Conservation (phyloP, 2,797 vertebrate genomes). For the Sebastes cheni region DNA sequence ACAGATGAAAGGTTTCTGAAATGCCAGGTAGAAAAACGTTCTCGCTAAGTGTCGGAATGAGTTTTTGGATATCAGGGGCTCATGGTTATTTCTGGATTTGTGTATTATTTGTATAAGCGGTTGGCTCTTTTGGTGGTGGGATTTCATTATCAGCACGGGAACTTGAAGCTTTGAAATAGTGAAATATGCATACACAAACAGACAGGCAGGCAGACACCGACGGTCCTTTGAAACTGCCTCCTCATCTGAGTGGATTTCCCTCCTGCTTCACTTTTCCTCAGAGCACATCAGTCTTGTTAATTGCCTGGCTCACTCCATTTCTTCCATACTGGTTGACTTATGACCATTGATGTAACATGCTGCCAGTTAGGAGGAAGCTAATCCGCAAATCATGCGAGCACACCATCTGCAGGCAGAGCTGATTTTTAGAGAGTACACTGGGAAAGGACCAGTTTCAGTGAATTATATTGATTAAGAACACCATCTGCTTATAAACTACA, state of each 20-base stretch:
- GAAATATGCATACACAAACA: constrained; percentile 19
- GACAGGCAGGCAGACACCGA: neutral
- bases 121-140: constrained; percentile 25
- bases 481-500: constrained; percentile 24
- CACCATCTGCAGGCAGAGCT: constrained; percentile 19
- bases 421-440: neutral
- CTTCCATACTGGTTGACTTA: constrained; percentile 40
- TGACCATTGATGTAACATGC: constrained; percentile 36
- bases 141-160: constrained; percentile 48
- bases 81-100: constrained; percentile 46
- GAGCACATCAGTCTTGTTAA: constrained; percentile 53
- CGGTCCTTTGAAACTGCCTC: constrained; percentile 34
- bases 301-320: constrained; percentile 37
- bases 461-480: constrained; percentile 11
- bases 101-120: constrained; percentile 47
- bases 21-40: constrained; percentile 7
- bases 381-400: neutral
- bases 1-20: constrained; percentile 27
- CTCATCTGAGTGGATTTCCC: constrained; percentile 56
- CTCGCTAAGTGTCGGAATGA: neutral
- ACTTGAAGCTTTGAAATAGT: constrained; percentile 48
- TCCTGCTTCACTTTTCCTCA: constrained; percentile 46
- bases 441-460: constrained; percentile 11
- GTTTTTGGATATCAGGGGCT: constrained; percentile 22
- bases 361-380: constrained; percentile 13